Evolutionary conservation across 2,888 invertebrate genomes (phyloP), one percentile per base, ranked within the genome.

Genomic region (Eupithecia dodoneata): DNA sequence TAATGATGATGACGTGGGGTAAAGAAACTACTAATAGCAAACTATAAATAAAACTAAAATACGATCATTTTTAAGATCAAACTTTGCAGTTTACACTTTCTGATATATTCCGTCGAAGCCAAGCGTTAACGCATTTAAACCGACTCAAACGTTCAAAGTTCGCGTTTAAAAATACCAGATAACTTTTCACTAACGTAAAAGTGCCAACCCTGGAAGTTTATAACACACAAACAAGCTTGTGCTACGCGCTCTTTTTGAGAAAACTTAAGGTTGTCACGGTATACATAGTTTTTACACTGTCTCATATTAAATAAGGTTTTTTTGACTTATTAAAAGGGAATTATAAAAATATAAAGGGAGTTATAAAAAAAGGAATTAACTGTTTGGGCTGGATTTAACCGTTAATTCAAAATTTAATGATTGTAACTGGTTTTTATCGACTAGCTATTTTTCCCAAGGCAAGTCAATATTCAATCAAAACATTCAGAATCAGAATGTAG

Each of bases 151-250:
- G 66, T 66, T 63, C 10, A 71, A 78, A 78, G 73, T 73, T 75
- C 15, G 15, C 66, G 71, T 12, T 67, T 59, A 75, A 75, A 78
- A 71, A 67, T 63, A 65, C 70, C 65, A 52, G 9, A 72, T 59
- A 78, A 72, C 67, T 76, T 72, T 76, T 15, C 67, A 72, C 41
- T 49, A 69, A 63, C n/a, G 49, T 59, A 63, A 70, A 73, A 70
- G 69, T 72, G 69, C 42, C 45, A 63, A 18, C 63, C 44, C 44
- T 70, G 70, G n/a, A 70, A 18, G 70, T 47, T 45, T 70, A 70
- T 44, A 47, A 45, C 70, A 70, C 6, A 70, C 70, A 70, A 66
- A 66, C 66, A 66, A 66, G 42, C 42, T 59, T 59, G 55, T 18
- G 5, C n/a, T 41, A 42, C 42, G 70, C 70, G 70, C 70, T 70